A percentile compares a stretch with the other conserved stretches of the same genome.
Evolutionary conservation across 2,888 invertebrate species (phyloP).

Genomic region (Callyntrura guangdongensis): DNA sequence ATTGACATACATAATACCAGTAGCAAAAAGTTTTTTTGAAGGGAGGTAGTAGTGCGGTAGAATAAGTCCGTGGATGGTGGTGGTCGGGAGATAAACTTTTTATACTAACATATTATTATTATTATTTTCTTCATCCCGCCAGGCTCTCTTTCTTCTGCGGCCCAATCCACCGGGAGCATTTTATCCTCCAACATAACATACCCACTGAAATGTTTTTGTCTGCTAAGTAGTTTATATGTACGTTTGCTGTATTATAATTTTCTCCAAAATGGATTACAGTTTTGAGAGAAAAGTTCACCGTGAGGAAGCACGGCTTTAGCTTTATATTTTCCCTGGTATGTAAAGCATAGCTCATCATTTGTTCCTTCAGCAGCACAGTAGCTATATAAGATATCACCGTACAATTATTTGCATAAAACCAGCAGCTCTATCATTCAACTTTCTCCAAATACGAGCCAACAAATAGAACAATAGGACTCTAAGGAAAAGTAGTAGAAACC

Average conservation of each 20-base stretch:
- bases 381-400: slow-evolving; percentile 12
- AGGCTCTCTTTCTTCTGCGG: neutral
- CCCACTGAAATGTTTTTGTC: neutral
- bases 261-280: slow-evolving; percentile 21
- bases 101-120: neutral
- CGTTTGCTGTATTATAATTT: neutral
- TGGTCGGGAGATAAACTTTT: slow-evolving; percentile 23
- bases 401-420: slow-evolving; percentile 53
- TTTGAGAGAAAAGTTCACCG: slow-evolving; percentile 39
- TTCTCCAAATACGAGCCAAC: neutral
- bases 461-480: slow-evolving; percentile 59
- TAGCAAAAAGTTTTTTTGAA: slow-evolving; percentile 16
- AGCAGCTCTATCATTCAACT: slow-evolving; percentile 1
- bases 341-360: neutral
- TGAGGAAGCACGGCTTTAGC: neutral
- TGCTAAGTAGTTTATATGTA: slow-evolving; percentile 36
- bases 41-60: slow-evolving; percentile 11
- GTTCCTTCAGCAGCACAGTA: neutral
- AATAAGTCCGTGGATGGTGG: neutral
- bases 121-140: neutral
- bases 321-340: neutral
- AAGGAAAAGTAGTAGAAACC: slow-evolving; percentile 40
- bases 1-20: slow-evolving; percentile 52
- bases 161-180: slow-evolving; percentile 13
- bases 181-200: neutral